Percentiles rank a stretch among this genome's conserved stretches.
phyloP scores from a whole-genome alignment of 2,113 vertebrate genomes.

The Loxodonta africana region DNA sequence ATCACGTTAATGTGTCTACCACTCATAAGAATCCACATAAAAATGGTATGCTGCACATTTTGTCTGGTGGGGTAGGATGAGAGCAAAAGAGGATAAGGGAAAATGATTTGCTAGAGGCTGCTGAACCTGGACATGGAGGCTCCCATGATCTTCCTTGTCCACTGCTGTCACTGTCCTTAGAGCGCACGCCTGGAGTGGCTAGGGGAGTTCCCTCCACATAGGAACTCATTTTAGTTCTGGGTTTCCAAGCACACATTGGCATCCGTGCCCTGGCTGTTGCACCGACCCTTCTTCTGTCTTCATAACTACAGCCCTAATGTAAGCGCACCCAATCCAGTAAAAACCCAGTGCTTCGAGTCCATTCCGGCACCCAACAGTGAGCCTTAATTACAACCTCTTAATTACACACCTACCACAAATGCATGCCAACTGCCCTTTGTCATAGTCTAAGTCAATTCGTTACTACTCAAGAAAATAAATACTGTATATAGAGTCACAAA shows the following conservation, averaged over 20 bases:
- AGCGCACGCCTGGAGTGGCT: too few species aligned
- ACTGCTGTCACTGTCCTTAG: neutral
- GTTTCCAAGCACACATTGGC: neutral
- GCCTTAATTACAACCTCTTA: conserved; percentile 32
- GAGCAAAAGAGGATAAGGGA: neutral
- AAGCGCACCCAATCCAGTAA: neutral
- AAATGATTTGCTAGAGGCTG: neutral
- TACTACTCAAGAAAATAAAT: neutral
- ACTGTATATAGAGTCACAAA: neutral
- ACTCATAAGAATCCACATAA: conserved; percentile 51
- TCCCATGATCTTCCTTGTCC: neutral
- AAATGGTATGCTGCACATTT: conserved; percentile 13
- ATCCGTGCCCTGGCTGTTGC: neutral
- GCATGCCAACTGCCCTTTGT: neutral
- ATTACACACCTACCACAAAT: neutral
- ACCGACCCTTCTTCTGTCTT: conserved; percentile 53
- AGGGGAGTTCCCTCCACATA: neutral
- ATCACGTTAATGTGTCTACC: conserved; percentile 43
- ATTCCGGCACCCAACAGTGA: neutral
- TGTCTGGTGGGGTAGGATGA: neutral
- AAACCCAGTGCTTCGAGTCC: too few species aligned
- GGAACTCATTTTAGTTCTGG: neutral
- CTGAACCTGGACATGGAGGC: neutral
- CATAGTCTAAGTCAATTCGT: neutral
- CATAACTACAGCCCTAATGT: conserved; percentile 45